Evolutionary conservation across 2,888 invertebrate genomes (phyloP), one percentile per base, ranked within the genome.

Genomic region (Mimachlamys varia): DNA sequence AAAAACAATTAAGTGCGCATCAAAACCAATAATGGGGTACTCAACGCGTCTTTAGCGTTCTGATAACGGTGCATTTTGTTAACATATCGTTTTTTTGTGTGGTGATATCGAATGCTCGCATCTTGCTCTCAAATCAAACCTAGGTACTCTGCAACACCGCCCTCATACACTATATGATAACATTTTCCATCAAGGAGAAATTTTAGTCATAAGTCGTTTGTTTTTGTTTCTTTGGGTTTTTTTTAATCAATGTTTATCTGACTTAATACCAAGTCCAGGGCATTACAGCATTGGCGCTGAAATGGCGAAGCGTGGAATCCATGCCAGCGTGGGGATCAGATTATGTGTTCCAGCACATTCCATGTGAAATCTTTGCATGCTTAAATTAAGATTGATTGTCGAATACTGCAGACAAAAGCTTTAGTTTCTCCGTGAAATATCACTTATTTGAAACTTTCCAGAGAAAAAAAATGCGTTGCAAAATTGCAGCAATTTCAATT

Each of bases 401-500:
- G 17, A 76, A 76, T 76, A 4, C 13, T 76, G 27, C 76, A 76
- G 76, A 33, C 76, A 76, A 76, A 76, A 76, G 76, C 76, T 76
- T 76, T 7, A 76, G 76, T 22, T 76, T 33, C 10, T 76, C 76
- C 27, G 12, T 76, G 27, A 76, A 76, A 76, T 76, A 76, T 76
- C 76, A 12, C 76, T 76, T 76, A 76, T 76, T 76, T 76, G 76
- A 76, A 76, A 33, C 76, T 76, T 76, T 76, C 76, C 76, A 76
- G 76, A 76, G 5, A 53, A 17, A 76, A 33, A 33, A 12, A 76
- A 76, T 27, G 27, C 27, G 33, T 5, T 76, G 33, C 33, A 76
- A 76, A 76, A 76, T 76, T 22, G 27, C 76, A 76, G 76, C 76
- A 76, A 76, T 76, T 76, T 76, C 76, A 76, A 76, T 76, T 76